phyloP scores from a whole-genome alignment of 2,113 vertebrate species.

The Sapajus apella region DNA sequence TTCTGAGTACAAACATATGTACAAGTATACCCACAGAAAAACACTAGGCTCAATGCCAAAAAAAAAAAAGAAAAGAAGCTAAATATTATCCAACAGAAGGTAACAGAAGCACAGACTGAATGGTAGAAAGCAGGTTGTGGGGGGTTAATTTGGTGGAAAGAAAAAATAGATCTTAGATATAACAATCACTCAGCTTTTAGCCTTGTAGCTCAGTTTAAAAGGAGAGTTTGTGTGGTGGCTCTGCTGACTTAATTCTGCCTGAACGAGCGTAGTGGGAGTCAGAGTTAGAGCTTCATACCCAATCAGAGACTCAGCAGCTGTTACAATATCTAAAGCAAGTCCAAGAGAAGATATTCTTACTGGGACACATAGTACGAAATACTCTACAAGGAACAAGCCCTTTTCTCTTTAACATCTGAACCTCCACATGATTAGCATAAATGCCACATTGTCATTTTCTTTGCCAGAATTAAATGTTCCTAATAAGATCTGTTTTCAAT shows the following conservation, averaged over 20 bases:
- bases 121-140: background rate
- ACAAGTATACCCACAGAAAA: background rate
- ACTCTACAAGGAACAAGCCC: background rate
- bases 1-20: background rate
- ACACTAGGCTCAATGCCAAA: background rate
- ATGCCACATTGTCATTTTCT: conserved; percentile 39
- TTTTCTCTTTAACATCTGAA: conserved; percentile 45
- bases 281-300: conserved; percentile 14
- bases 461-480: conserved; percentile 55
- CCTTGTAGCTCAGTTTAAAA: conserved; percentile 14
- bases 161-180: background rate
- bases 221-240: background rate
- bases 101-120: background rate
- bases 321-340: conserved; percentile 35
- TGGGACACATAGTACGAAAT: background rate
- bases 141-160: background rate
- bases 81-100: background rate
- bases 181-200: background rate
- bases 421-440: conserved; percentile 39
- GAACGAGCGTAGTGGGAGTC: background rate
- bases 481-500: conserved; percentile 66
- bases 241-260: conserved; percentile 19
- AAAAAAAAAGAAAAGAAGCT: background rate
- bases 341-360: conserved; percentile 13
- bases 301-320: conserved; percentile 20